Conservation (phyloP, 92 coral and sea anemone species). For the Parazoanthus atlanticus region DNA sequence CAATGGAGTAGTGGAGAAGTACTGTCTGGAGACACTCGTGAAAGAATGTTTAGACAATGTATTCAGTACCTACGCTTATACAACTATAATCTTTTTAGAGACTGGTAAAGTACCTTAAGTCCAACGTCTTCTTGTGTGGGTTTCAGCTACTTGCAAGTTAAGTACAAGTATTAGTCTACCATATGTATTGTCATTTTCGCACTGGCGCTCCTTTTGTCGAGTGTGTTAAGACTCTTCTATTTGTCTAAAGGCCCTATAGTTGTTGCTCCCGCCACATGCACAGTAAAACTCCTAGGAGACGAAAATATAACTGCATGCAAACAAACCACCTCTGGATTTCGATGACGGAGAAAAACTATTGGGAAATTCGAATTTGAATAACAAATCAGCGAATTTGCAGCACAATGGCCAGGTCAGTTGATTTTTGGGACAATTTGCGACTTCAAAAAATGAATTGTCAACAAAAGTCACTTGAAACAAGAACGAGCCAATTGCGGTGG, state of each 20-base stretch:
- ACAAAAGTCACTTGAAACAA: constrained; percentile 13
- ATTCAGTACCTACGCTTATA: not conserved
- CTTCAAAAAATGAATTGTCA: not conserved
- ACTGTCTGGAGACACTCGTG: not conserved
- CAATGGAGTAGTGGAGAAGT: not conserved
- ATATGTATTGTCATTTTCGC: constrained; percentile 10
- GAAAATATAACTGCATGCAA: not conserved
- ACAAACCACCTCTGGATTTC: not conserved
- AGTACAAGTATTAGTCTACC: not conserved
- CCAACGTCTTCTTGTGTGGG: not conserved
- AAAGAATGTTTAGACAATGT: not conserved
- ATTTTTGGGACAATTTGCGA: not conserved
- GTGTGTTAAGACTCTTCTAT: not conserved
- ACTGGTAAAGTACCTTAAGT: not conserved
- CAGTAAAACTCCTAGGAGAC: constrained; percentile 10
- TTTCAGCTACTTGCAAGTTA: not conserved
- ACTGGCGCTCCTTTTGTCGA: not conserved
- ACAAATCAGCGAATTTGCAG: not conserved
- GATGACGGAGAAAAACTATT: not conserved
- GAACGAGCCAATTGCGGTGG: constrained; percentile 1
- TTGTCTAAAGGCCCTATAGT: no score
- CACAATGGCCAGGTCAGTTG: not conserved
- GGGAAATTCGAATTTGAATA: constrained; percentile 6
- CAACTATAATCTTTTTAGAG: not conserved
- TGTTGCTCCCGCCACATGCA: not conserved